These are phyloP conservation scores for Dryobates pubescens DNA, from an alignment of 2,797 vertebrate species.

Conservation along the genomic window DNA sequence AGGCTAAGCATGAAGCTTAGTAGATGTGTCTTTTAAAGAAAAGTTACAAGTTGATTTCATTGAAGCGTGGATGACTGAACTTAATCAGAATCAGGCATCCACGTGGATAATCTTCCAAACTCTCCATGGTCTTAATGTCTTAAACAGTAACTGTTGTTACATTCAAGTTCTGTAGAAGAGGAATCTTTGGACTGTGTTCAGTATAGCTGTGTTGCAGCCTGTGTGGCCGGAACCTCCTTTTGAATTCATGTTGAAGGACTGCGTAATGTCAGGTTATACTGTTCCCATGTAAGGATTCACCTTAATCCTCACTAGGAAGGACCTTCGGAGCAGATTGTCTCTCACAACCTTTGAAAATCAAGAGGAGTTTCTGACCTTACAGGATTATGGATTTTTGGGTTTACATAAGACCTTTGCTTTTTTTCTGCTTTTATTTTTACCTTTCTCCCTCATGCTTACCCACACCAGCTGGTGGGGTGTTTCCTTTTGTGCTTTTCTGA, in stretches of 20 bases:
- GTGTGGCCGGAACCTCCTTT: not conserved
- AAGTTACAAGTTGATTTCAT: not conserved
- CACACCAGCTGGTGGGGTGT: not conserved
- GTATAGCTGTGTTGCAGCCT: not conserved
- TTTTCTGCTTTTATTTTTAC: not conserved
- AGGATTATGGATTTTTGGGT: not conserved
- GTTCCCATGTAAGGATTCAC: not conserved
- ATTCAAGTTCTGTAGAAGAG: not conserved
- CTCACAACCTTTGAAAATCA: not conserved
- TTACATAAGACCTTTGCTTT: not conserved
- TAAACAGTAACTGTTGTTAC: not conserved
- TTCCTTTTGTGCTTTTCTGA: not conserved
- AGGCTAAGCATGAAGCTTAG: not conserved
- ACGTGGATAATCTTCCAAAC: not conserved
- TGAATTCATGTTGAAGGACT: not conserved
- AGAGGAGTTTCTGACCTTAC: not conserved
- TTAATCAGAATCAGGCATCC: not conserved
- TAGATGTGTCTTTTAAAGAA: not conserved
- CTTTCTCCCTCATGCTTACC: rapidly evolving
- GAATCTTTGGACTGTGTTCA: not conserved
- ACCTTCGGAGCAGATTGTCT: not conserved
- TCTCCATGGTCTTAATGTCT: not conserved
- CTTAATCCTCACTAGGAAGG: not conserved
- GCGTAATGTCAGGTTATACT: rapidly evolving
- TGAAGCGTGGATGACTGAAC: rapidly evolving